These are phyloP conservation scores for Incurvaria masculella DNA, from an alignment of 2,888 invertebrate species.

Conservation along the genomic window DNA sequence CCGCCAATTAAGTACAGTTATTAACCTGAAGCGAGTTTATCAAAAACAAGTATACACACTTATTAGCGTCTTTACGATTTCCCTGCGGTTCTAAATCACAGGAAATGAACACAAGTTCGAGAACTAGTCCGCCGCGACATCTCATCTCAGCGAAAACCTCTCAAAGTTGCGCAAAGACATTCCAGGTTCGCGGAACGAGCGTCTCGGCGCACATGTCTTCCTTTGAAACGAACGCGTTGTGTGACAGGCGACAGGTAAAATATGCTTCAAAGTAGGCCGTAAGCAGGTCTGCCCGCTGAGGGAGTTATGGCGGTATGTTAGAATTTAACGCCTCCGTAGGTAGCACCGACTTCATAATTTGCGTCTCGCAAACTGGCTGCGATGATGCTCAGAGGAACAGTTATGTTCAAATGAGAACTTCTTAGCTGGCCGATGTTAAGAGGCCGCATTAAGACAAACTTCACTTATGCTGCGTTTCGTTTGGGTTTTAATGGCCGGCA, in stretches of 20 bases:
- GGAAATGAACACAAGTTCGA: too few relatives aligned
- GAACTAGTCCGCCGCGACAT: too few relatives aligned
- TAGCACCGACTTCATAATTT: not conserved
- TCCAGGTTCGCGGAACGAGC: not conserved
- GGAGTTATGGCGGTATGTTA: not conserved
- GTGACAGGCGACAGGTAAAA: not conserved
- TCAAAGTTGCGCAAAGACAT: too few relatives aligned
- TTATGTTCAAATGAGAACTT: not conserved
- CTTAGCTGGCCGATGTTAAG: not conserved
- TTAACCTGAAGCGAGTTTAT: too few relatives aligned
- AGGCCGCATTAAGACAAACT: not conserved
- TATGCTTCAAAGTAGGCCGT: not conserved
- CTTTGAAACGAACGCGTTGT: not conserved
- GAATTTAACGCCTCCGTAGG: not conserved
- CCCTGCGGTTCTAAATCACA: too few relatives aligned
- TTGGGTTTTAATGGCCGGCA: too few relatives aligned
- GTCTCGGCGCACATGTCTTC: not conserved
- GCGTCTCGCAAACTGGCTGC: not conserved
- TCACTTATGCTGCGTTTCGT: not conserved
- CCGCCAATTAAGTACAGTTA: too few relatives aligned
- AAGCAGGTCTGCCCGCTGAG: not conserved
- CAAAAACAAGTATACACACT: too few relatives aligned
- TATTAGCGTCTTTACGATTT: too few relatives aligned
- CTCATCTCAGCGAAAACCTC: too few relatives aligned
- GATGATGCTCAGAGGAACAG: not conserved